phyloP scores from a whole-genome alignment of 2,113 vertebrate genomes.

The Siniperca knerii region DNA sequence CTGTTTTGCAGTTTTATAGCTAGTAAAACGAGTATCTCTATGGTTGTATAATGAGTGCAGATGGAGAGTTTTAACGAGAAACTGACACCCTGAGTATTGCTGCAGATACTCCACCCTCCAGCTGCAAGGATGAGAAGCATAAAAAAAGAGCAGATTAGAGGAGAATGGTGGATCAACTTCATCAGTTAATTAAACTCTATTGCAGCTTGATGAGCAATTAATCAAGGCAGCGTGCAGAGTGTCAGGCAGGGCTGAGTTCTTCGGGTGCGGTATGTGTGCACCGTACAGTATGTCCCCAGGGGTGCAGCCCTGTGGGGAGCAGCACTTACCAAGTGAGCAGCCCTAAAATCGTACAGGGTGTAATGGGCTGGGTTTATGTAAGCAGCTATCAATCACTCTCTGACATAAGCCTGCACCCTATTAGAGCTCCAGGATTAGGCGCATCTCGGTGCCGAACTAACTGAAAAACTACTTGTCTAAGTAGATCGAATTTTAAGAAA shows the following conservation, averaged over 20 bases:
- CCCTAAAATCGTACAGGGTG: constrained; percentile 65
- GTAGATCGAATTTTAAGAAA: constrained; percentile 58
- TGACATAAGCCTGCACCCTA: constrained; percentile 76
- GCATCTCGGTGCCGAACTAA: constrained; percentile 49
- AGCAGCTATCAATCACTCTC: constrained; percentile 79
- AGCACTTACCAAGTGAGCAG: constrained; percentile 65
- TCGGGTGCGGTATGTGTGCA: constrained; percentile 54
- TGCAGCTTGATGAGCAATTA: constrained; percentile 87
- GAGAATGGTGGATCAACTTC: constrained; percentile 80
- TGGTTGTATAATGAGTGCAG: constrained; percentile 71
- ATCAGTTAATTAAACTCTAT: constrained; percentile 87
- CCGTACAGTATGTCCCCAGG: constrained; percentile 62
- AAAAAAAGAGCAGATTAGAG: constrained; percentile 71
- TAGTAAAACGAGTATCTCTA: constrained; percentile 48
- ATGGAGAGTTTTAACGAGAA: constrained; percentile 71
- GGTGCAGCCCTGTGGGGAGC: constrained; percentile 54
- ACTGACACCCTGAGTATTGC: constrained; percentile 64
- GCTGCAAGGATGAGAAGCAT: constrained; percentile 75
- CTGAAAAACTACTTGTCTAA: constrained; percentile 50
- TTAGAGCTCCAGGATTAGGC: constrained; percentile 71
- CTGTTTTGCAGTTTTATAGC: constrained; percentile 55
- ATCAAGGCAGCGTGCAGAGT: constrained; percentile 79
- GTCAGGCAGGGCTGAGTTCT: constrained; percentile 76
- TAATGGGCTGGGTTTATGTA: constrained; percentile 74
- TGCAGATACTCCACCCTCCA: constrained; percentile 71